Conservation (phyloP, 2,113 vertebrate genomes). For the Cercocebus atys region DNA sequence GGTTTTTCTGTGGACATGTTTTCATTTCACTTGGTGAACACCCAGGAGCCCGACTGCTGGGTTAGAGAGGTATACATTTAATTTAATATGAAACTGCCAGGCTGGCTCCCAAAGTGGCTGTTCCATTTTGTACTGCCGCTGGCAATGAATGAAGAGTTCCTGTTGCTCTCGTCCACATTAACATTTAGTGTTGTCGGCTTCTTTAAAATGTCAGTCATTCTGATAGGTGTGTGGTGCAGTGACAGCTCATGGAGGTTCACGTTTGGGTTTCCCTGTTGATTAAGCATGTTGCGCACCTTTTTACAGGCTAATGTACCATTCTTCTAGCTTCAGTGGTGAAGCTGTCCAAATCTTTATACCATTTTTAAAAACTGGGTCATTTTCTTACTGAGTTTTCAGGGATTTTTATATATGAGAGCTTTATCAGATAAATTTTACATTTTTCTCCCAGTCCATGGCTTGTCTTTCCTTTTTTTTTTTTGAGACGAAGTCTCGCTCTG, state of each 20-base stretch:
- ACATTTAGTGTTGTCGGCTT: not conserved
- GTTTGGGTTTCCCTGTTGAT: too few species aligned
- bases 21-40: not conserved
- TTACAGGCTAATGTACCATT: not conserved
- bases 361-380: not conserved
- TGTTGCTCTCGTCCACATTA: not conserved
- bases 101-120: not conserved
- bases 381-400: not conserved
- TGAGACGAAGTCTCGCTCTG: too few species aligned
- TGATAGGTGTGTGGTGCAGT: not conserved
- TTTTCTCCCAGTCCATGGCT: not conserved
- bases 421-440: too few species aligned
- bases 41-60: not conserved
- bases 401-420: not conserved
- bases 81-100: not conserved
- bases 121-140: rapidly evolving
- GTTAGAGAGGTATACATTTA: not conserved
- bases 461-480: not conserved
- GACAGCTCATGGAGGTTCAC: not conserved
- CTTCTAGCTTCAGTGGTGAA: not conserved
- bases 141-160: not conserved
- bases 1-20: not conserved
- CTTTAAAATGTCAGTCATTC: not conserved
- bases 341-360: not conserved
- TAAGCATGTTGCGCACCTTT: not conserved